Base-by-base conservation (phyloP, 2,888 invertebrate species). In the Strigamia maritima region DNA sequence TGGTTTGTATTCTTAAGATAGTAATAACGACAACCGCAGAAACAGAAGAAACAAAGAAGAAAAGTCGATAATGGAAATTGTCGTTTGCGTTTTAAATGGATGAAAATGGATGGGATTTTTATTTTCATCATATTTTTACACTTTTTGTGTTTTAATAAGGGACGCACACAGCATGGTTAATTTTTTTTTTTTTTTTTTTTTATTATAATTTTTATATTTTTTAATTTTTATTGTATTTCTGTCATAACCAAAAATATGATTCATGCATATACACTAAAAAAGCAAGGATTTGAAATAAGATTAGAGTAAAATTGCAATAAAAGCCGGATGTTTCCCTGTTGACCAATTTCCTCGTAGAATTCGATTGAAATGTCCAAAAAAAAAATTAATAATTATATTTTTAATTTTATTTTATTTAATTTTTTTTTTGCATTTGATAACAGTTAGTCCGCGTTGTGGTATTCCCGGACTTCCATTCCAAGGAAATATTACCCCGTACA, bases 401-500 rank as follows among this genome's bases (percentile, higher is more conserved):
- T 54, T 22, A 12, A 28, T 1, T 6, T 22, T 65, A 65, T 28
- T 70, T 70, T 70, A n/a, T n/a, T n/a, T n/a, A n/a, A n/a, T n/a
- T 35, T 4, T 35, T 35, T 31, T 35, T 35, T 35, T 35, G 0
- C 6, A 35, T 35, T 10, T 35, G 35, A 35, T 35, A 35, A n/a
- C 8, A 70, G 70, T 28, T 28, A 1, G 4, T 26, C 1, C 24
- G 4, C 70, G 70, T 26, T 70, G 70, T n/a, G 70, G 70, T 26
- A 28, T 70, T n/a, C 70, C 70, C 12, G 70, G 70, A 12, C 70
- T 70, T 70, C 70, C 70, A 28, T 70, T 70, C 26, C 26, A 16
- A 70, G 70, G 70, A 70, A 70, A 70, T 70, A 28, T 70, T 70
- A 70, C 70, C 14, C 70, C 70, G 28, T 70, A 70, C 28, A 70